Evolutionary conservation across 2,888 invertebrate genomes (phyloP).

Genomic region (Coelinius sp.): DNA sequence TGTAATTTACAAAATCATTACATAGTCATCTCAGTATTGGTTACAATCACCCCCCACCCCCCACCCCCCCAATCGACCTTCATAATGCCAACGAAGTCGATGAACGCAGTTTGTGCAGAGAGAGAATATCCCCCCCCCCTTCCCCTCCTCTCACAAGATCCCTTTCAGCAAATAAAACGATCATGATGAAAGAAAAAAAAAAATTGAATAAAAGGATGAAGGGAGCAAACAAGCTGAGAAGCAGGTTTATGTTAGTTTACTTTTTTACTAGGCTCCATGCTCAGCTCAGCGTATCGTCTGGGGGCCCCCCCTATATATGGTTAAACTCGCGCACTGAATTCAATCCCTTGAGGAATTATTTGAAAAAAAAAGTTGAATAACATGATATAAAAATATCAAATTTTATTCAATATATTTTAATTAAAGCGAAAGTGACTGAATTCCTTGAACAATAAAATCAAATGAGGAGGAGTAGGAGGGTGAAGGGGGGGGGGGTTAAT

Average conservation of each 20-base stretch:
- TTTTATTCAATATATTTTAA: no score
- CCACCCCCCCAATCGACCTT: constrained; percentile 18
- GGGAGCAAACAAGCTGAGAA: constrained; percentile 30
- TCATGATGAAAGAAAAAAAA: constrained; percentile 3
- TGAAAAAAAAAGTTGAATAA: neutral
- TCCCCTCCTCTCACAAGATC: no score
- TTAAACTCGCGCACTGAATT: constrained; percentile 9
- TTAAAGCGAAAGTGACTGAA: neutral
- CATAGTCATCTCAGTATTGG: neutral
- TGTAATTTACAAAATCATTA: neutral
- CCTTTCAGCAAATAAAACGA: neutral
- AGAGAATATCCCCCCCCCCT: neutral
- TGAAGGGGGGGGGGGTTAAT: neutral
- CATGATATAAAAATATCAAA: no score
- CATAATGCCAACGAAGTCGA: constrained; percentile 30
- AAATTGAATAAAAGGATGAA: constrained; percentile 18
- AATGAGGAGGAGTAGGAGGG: neutral
- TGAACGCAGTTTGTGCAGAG: constrained; percentile 15
- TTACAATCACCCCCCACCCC: neutral
- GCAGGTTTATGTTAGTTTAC: constrained; percentile 36
- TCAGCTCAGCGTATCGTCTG: constrained; percentile 9
- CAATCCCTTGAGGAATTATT: constrained; percentile 7
- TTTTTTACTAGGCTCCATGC: constrained; percentile 27
- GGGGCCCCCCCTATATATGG: constrained; percentile 40
- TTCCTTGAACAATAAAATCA: no score